Evolutionary conservation across 2,797 vertebrate species (phyloP).

Genomic region (Passerculus sandwichensis): DNA sequence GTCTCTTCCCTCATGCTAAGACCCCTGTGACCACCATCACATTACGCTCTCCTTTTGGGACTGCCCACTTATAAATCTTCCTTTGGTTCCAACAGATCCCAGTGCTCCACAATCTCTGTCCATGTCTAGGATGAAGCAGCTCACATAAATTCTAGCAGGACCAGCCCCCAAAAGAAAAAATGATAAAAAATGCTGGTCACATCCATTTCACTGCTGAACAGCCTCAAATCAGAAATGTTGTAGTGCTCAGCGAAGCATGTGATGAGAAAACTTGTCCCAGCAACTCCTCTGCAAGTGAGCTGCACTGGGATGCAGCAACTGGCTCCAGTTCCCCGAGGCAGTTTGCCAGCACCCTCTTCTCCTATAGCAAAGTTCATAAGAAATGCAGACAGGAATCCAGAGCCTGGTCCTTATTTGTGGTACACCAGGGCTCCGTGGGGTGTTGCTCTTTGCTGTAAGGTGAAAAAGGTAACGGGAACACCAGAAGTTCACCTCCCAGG

Average conservation of each 20-base stretch:
- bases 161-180: background rate
- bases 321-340: accelerated
- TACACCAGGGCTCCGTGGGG: background rate
- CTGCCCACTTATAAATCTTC: background rate
- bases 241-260: background rate
- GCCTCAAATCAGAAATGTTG: background rate
- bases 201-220: background rate
- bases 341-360: background rate
- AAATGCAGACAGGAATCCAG: background rate
- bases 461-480: background rate
- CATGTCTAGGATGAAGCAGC: background rate
- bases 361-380: background rate
- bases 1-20: no score
- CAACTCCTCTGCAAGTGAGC: background rate
- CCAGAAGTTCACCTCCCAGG: accelerated
- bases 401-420: background rate
- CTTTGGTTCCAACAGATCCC: background rate
- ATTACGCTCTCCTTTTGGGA: background rate
- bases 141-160: background rate
- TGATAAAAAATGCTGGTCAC: background rate
- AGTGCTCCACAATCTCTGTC: background rate
- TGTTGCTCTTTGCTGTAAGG: background rate
- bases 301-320: background rate
- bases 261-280: background rate
- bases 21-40: no score